Conservation (phyloP, 2,888 invertebrate genomes). For the Netelia fuscicornis region DNA sequence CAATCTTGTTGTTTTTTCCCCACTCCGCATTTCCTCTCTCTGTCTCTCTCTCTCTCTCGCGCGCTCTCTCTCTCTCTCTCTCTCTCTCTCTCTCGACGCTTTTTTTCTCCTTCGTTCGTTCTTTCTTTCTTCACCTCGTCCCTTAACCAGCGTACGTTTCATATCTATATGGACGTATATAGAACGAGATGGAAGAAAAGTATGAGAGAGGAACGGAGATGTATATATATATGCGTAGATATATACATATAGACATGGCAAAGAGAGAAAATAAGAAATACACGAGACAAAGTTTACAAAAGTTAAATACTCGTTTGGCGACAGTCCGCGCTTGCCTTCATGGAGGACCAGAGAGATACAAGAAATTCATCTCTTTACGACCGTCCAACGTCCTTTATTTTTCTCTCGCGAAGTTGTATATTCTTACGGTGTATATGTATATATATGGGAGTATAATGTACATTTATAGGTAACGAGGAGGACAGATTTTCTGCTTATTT, state of each 20-base stretch:
- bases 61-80: constrained; percentile 19
- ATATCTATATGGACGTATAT: not conserved
- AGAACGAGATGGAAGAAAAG: constrained; percentile 13
- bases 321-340: constrained; percentile 3
- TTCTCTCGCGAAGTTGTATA: constrained; percentile 9
- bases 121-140: constrained; percentile 48
- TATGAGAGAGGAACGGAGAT: constrained; percentile 47
- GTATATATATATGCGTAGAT: too few species aligned
- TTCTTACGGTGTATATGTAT: not conserved
- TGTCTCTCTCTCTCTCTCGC: constrained; percentile 53
- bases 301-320: constrained; percentile 64
- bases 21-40: constrained; percentile 19
- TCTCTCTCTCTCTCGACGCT: constrained; percentile 55
- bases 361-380: constrained; percentile 41
- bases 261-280: not conserved
- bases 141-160: constrained; percentile 42
- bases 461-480: too few species aligned
- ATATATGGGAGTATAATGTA: not conserved
- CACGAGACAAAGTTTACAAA: constrained; percentile 55
- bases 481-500: not conserved
- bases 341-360: constrained; percentile 3
- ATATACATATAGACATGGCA: too few species aligned
- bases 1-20: constrained; percentile 42
- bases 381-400: not conserved
- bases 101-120: constrained; percentile 6